These are phyloP conservation scores for Mormoops blainvillei DNA, from an alignment of 2,113 vertebrate species.

Conservation along the genomic window DNA sequence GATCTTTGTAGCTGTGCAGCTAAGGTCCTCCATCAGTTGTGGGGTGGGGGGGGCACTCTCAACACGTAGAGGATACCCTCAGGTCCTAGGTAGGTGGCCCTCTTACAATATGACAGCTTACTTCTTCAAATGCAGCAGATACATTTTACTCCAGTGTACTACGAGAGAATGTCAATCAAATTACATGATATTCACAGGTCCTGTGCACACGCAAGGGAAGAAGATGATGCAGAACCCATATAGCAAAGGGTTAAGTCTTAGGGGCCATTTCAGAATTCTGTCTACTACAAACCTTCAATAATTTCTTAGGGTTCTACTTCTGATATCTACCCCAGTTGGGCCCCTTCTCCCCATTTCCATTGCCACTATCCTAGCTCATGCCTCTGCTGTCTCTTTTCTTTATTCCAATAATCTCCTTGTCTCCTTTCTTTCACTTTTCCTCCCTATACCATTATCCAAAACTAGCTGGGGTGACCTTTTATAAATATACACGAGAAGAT, in stretches of 20 bases:
- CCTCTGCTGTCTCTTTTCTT: background rate
- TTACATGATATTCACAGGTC: background rate
- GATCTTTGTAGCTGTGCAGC: background rate
- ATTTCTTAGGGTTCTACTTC: background rate
- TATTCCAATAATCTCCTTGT: background rate
- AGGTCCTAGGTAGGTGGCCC: no score
- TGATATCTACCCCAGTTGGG: background rate
- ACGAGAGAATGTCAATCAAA: background rate
- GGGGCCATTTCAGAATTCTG: background rate
- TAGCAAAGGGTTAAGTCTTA: background rate
- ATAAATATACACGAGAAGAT: background rate
- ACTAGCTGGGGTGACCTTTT: background rate
- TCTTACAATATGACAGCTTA: background rate
- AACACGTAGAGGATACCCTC: background rate
- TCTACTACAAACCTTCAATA: background rate
- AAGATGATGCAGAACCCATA: background rate
- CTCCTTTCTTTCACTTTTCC: background rate
- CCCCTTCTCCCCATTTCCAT: background rate
- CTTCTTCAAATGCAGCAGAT: background rate
- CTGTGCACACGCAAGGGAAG: background rate
- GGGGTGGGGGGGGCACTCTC: background rate
- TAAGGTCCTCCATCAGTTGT: background rate
- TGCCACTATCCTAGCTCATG: background rate
- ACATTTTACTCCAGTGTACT: background rate
- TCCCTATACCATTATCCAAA: background rate